These are phyloP conservation scores for Gonioctena quinquepunctata DNA, from an alignment of 1,140 invertebrate species.

Conservation along the genomic window DNA sequence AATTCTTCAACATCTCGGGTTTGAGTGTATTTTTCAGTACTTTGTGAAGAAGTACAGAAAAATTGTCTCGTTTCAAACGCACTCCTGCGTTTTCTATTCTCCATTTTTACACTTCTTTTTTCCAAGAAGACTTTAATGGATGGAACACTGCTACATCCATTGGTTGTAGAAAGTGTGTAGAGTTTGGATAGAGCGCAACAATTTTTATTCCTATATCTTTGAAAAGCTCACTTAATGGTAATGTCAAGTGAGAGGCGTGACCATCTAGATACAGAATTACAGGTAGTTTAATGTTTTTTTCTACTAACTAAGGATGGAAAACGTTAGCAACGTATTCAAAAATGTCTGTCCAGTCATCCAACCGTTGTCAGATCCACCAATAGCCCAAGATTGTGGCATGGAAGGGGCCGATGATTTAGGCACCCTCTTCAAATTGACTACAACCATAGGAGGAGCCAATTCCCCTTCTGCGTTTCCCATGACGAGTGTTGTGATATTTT, in stretches of 20 bases:
- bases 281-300: slow-evolving; percentile 46
- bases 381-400: slow-evolving; percentile 38
- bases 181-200: slow-evolving; percentile 52
- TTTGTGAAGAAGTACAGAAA: slow-evolving; percentile 7
- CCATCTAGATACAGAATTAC: slow-evolving; percentile 54
- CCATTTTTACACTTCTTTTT: slow-evolving; percentile 38
- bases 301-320: slow-evolving; percentile 48
- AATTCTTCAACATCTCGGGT: slow-evolving; percentile 1
- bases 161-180: slow-evolving; percentile 56
- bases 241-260: slow-evolving; percentile 47
- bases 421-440: not conserved
- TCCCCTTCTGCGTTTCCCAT: not conserved
- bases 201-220: slow-evolving; percentile 50
- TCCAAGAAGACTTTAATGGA: slow-evolving; percentile 47
- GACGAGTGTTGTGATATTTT: not conserved
- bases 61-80: slow-evolving; percentile 9
- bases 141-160: slow-evolving; percentile 52
- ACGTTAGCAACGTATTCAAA: slow-evolving; percentile 53
- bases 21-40: not conserved
- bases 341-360: slow-evolving; percentile 55
- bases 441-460: slow-evolving; percentile 1
- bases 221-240: slow-evolving; percentile 37
- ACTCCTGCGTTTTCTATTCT: slow-evolving; percentile 27
- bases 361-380: slow-evolving; percentile 50
- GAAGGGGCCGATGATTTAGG: not conserved